phyloP scores from a whole-genome alignment of 2,888 invertebrate species.

The Sinopyrophorus schimmeli region DNA sequence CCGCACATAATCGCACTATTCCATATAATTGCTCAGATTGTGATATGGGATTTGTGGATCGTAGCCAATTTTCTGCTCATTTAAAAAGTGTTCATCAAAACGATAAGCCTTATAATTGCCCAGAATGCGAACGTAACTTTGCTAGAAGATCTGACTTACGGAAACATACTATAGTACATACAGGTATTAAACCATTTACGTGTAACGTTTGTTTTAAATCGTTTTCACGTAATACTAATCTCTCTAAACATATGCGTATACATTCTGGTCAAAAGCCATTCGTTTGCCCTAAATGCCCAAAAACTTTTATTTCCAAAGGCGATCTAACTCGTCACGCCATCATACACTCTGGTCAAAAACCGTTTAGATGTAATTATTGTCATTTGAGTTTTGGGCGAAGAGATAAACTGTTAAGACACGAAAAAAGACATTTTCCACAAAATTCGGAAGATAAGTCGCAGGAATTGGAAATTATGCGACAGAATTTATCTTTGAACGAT shows the following conservation, averaged over 20 bases:
- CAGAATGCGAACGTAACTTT: conserved; percentile 70
- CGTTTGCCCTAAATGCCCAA: conserved; percentile 72
- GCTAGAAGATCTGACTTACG: conserved; percentile 71
- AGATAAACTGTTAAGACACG: conserved; percentile 70
- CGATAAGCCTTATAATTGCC: conserved; percentile 72
- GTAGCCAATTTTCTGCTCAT: conserved; percentile 66
- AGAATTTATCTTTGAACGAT: conserved; percentile 43
- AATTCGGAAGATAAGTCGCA: conserved; percentile 47
- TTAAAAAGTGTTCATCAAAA: conserved; percentile 69
- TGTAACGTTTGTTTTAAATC: conserved; percentile 74
- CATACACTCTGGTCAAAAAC: conserved; percentile 68
- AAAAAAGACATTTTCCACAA: conserved; percentile 62
- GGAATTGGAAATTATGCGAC: conserved; percentile 47
- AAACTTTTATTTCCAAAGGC: conserved; percentile 70
- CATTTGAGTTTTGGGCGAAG: conserved; percentile 68
- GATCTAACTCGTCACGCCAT: conserved; percentile 69
- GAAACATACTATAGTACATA: conserved; percentile 76
- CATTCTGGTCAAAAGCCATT: conserved; percentile 73
- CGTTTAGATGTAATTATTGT: conserved; percentile 68
- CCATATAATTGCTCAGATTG: conserved; percentile 66
- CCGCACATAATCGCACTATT: conserved; percentile 64
- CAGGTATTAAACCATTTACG: conserved; percentile 74
- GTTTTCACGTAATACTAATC: conserved; percentile 76
- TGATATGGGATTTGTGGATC: conserved; percentile 64
- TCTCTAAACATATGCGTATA: conserved; percentile 74